phyloP scores from a whole-genome alignment of 2,113 vertebrate genomes.

The Protobothrops mucrosquamatus region DNA sequence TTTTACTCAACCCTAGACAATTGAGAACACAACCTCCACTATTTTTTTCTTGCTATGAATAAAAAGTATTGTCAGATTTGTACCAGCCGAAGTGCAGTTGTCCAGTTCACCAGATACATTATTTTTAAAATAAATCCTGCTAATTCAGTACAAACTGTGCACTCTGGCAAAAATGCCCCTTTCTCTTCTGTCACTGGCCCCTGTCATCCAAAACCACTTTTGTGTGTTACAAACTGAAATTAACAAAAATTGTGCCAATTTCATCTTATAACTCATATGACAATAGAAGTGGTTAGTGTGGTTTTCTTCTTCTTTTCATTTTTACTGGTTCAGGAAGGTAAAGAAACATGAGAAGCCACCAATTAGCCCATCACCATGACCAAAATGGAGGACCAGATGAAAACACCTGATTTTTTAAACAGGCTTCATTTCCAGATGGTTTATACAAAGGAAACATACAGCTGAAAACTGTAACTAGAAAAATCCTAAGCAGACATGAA shows the following conservation, averaged over 20 bases:
- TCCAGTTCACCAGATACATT: not conserved
- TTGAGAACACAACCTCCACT: not conserved
- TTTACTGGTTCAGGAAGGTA: not conserved
- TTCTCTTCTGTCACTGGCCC: not conserved
- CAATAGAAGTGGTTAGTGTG: not conserved
- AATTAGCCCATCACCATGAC: not conserved
- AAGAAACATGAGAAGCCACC: not conserved
- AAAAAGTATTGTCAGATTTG: not conserved
- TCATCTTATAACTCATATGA: not conserved
- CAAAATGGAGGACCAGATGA: not conserved
- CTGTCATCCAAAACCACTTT: not conserved
- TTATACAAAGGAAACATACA: not conserved
- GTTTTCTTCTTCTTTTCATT: not conserved
- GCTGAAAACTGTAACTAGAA: not conserved
- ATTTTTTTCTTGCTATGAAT: not conserved
- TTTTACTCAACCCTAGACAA: not conserved
- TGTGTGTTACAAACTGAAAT: not conserved
- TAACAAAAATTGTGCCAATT: not conserved
- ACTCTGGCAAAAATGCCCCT: not conserved
- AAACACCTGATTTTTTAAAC: not conserved
- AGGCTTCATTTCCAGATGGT: not conserved
- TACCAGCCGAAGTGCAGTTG: not conserved
- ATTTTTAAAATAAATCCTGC: not conserved
- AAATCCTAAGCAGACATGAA: not conserved
- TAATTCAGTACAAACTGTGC: not conserved